phyloP scores from a whole-genome alignment of 2,888 invertebrate species.

The Pyrocoelia pectoralis region DNA sequence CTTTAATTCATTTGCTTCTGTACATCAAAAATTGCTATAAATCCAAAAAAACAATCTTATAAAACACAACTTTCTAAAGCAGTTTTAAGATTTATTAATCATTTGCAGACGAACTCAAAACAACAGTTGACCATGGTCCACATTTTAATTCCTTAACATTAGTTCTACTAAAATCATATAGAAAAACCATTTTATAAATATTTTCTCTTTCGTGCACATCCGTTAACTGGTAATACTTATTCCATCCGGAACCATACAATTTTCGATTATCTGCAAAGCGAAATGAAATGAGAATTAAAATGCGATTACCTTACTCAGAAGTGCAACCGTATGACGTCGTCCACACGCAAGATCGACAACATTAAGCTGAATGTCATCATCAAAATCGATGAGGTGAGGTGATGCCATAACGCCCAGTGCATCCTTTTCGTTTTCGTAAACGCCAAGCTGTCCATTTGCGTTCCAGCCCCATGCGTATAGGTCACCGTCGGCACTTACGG shows the following conservation, averaged over 20 bases:
- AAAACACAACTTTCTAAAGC: too few relatives aligned
- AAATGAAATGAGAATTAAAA: conserved; percentile 33
- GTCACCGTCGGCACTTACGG: conserved; percentile 80
- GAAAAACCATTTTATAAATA: conserved; percentile 43
- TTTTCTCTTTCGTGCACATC: conserved; percentile 53
- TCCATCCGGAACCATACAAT: conserved; percentile 81
- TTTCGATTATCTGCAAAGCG: conserved; percentile 65
- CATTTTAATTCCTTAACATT: conserved; percentile 53
- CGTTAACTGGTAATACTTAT: conserved; percentile 83
- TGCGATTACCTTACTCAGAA: conserved; percentile 62
- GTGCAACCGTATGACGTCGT: conserved; percentile 75
- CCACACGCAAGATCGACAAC: conserved; percentile 74
- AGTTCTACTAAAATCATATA: conserved; percentile 46
- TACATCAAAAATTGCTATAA: too few relatives aligned
- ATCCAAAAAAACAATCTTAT: too few relatives aligned
- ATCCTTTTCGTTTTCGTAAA: conserved; percentile 59
- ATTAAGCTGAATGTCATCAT: conserved; percentile 50
- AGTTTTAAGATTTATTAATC: too few relatives aligned
- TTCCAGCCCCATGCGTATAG: conserved; percentile 94
- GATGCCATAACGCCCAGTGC: conserved; percentile 59
- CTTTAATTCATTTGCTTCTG: too few relatives aligned
- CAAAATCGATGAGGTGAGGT: conserved; percentile 63
- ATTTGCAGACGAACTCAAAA: too few relatives aligned
- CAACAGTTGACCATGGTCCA: conserved; percentile 60
- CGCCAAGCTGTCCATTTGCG: conserved; percentile 84